Base-by-base conservation (phyloP, 2,888 invertebrate species). In the Nebria salina region DNA sequence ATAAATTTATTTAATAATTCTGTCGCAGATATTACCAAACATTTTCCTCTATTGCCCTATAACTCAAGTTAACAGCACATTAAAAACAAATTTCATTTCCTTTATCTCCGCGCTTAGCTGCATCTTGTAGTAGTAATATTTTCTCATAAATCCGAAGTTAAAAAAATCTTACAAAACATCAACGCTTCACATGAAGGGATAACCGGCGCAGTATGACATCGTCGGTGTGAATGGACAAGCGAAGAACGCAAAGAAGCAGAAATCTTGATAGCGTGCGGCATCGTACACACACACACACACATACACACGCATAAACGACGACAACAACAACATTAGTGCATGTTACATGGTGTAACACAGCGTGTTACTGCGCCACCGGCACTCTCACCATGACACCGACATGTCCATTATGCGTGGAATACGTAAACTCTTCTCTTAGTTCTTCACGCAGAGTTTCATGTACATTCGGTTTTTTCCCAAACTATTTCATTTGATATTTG, bases 331-430 rank as follows among this genome's bases (percentile, higher is more conserved):
- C 82, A 84, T 85, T 84, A 84, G 84, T 84, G 84, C 83, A 84
- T 84, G 85, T 85, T 85, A 85, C 84, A 85, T 84, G 84, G 85
- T 85, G 84, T 85, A 84, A 83, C 85, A 70, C 85, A 77, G 84
- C 84, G 84, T 84, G 85, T 43, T 11, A 54, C 41, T 72, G 72
- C 78, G 72, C 73, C 72, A 78, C 70, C 78, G 78, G 70, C 65
- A 65, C 54, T 72, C 72, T 26, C 77, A 11, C 43, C 77, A 64
- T 72, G 77, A 72, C 65, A 72, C 72, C 77, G 77, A 77, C 77
- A 77, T 77, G 77, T 77, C 77, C 77, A 77, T 77, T 77, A 72
- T 72, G 26, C 68, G 54, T 54, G 54, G 54, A 54, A 54, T 54
- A 54, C 54, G 54, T 54, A 54, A 54, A 54, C 54, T 54, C 54